These are phyloP conservation scores for Calcarius lapponicus DNA, from an alignment of 2,797 vertebrate genomes.

Conservation along the genomic window DNA sequence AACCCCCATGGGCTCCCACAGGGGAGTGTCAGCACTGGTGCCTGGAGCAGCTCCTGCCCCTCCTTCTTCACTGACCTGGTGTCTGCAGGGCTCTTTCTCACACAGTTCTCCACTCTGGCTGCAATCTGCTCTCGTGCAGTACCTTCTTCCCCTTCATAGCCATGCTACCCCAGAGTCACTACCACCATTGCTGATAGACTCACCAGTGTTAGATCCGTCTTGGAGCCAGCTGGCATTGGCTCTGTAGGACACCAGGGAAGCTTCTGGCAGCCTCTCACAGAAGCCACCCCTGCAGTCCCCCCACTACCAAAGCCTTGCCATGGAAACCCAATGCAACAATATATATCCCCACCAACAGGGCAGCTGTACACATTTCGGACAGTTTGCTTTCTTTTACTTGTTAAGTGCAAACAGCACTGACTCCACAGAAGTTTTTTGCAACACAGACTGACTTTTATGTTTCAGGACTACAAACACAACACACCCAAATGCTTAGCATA, in stretches of 20 bases:
- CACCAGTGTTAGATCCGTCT: rapidly evolving
- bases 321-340: background rate
- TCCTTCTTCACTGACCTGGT: background rate
- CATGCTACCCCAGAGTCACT: background rate
- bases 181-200: background rate
- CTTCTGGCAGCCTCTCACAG: background rate
- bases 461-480: background rate
- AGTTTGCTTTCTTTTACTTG: background rate
- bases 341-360: background rate
- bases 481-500: background rate
- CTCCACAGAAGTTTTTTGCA: background rate
- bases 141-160: background rate
- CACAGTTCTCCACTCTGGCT: background rate
- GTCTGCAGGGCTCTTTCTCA: background rate
- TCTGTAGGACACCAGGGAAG: background rate
- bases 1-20: background rate
- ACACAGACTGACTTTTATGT: background rate
- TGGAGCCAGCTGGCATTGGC: background rate
- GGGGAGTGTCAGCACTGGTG: too few species aligned
- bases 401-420: background rate
- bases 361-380: background rate
- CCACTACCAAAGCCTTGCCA: background rate
- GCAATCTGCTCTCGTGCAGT: background rate
- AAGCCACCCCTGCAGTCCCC: background rate
- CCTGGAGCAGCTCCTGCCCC: background rate